Conservation (phyloP, 2,888 invertebrate species). For the Pyrgus malvae region DNA sequence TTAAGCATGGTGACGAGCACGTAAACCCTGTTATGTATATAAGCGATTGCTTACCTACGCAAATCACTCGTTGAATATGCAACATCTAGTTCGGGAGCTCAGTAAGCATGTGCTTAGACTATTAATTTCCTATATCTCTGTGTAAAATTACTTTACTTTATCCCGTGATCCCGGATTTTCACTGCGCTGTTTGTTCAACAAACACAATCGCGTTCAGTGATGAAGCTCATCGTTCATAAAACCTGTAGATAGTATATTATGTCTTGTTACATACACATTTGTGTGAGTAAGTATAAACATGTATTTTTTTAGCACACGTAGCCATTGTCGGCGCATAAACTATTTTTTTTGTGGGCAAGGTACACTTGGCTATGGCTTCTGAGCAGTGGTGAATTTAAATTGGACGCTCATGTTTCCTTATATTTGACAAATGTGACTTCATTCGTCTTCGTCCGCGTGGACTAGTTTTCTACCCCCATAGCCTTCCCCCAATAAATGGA, state of each 20-base stretch:
- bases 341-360: too few relatives aligned
- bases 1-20: slow-evolving; percentile 27
- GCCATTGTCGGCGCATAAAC: too few relatives aligned
- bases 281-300: too few relatives aligned
- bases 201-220: slow-evolving; percentile 29
- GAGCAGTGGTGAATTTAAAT: too few relatives aligned
- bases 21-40: slow-evolving; percentile 64
- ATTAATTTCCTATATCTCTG: slow-evolving; percentile 67
- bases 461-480: too few relatives aligned
- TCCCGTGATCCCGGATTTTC: slow-evolving; percentile 32
- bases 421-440: too few relatives aligned
- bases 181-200: slow-evolving; percentile 22
- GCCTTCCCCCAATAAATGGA: too few relatives aligned
- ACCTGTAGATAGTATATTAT: not conserved
- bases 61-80: slow-evolving; percentile 81
- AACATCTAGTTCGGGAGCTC: slow-evolving; percentile 76
- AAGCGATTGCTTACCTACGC: slow-evolving; percentile 79
- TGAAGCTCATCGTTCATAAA: not conserved
- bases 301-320: too few relatives aligned
- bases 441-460: too few relatives aligned
- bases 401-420: too few relatives aligned
- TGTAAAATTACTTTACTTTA: slow-evolving; percentile 35
- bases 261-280: too few relatives aligned
- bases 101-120: slow-evolving; percentile 77
- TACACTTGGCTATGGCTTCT: too few relatives aligned